A percentile compares a stretch with the other conserved stretches of the same genome.
phyloP scores from a whole-genome alignment of 2,888 invertebrate genomes.

The Mongoloraphidia duomilia region DNA sequence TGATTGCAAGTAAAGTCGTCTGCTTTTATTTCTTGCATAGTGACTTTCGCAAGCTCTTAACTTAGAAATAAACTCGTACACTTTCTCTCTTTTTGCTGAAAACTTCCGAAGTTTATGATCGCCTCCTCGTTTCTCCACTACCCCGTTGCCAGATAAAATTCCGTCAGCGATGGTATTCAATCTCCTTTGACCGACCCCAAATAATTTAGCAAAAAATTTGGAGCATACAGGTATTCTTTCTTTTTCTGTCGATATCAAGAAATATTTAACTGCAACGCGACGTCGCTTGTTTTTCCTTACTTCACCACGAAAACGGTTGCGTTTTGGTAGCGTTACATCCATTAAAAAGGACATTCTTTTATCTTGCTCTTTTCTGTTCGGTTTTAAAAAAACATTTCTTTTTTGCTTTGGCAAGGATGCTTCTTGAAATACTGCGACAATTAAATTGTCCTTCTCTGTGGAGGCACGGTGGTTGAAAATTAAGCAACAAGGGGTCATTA shows the following conservation, averaged over 20 bases:
- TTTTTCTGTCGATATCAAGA: constrained; percentile 2
- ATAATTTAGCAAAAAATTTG: neutral
- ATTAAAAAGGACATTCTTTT: too few species aligned
- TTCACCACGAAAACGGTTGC: too few species aligned
- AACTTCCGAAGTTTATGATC: neutral
- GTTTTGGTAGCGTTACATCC: too few species aligned
- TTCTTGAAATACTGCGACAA: too few species aligned
- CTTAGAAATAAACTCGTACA: neutral
- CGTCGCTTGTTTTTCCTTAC: too few species aligned
- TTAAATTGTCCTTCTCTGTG: too few species aligned
- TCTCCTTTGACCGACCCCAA: neutral
- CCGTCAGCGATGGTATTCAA: neutral
- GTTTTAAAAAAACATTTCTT: too few species aligned
- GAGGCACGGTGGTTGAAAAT: too few species aligned
- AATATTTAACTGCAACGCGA: neutral
- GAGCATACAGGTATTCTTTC: neutral
- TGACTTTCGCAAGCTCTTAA: constrained; percentile 16
- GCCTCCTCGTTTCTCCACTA: neutral
- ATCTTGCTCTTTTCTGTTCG: too few species aligned
- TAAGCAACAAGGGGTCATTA: too few species aligned
- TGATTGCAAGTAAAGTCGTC: constrained; percentile 15
- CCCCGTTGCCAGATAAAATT: neutral
- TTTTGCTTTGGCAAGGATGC: too few species aligned
- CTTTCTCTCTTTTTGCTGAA: constrained; percentile 1
- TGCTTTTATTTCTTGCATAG: constrained; percentile 14